These are phyloP conservation scores for Pedionomus torquatus DNA, from an alignment of 2,113 vertebrate species.

Conservation along the genomic window DNA sequence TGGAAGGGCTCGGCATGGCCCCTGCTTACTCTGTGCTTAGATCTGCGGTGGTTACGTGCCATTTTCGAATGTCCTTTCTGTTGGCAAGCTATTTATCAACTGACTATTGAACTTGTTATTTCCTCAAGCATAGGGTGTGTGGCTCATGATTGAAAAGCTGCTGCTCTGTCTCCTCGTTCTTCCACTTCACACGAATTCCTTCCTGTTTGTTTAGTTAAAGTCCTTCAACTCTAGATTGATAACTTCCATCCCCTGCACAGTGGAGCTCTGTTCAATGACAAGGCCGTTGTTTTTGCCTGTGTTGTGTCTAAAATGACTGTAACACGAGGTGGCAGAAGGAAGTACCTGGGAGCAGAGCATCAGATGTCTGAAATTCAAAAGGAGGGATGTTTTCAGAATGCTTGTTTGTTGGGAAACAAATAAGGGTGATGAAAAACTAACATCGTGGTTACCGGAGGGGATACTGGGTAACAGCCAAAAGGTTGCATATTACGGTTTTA, in stretches of 20 bases:
- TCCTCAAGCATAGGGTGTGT: constrained; percentile 3
- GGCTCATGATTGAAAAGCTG: constrained; percentile 59
- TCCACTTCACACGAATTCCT: constrained; percentile 51
- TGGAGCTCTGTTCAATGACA: background rate
- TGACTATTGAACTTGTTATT: constrained; percentile 49
- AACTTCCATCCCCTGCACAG: constrained; percentile 43
- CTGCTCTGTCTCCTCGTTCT: constrained; percentile 49
- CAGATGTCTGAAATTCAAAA: constrained; percentile 59
- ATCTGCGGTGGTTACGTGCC: background rate
- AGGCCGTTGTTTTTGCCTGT: background rate
- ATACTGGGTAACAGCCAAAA: background rate
- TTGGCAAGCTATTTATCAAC: constrained; percentile 50
- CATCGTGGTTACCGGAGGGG: background rate
- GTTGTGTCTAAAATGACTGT: constrained; percentile 65
- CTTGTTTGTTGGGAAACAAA: constrained; percentile 6
- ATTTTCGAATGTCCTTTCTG: background rate
- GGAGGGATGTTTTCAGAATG: background rate
- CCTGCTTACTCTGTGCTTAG: background rate
- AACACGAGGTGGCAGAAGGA: background rate
- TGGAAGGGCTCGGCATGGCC: background rate
- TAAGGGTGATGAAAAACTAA: background rate
- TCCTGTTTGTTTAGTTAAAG: constrained; percentile 66
- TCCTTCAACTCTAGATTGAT: constrained; percentile 63
- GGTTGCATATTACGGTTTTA: background rate
- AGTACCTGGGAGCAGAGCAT: background rate